Evolutionary conservation across 2,888 invertebrate genomes (phyloP), one percentile per base, ranked within the genome.

Genomic region (Homarus gammarus): DNA sequence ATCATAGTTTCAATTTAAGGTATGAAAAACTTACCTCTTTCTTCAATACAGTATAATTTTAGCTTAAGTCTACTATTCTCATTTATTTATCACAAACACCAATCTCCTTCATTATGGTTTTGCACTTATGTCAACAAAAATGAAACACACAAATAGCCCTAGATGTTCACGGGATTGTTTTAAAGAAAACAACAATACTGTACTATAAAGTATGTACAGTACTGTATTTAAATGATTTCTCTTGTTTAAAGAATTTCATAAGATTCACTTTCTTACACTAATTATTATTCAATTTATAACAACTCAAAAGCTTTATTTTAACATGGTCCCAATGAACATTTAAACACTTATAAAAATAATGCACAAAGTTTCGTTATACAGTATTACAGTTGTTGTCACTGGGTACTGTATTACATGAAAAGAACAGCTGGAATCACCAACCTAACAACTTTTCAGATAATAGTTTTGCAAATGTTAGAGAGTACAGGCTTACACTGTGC

Each of bases 301-400:
- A n/a, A n/a, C n/a, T n/a, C n/a, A n/a, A n/a, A n/a, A n/a, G n/a
- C n/a, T n/a, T n/a, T n/a, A n/a, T n/a, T n/a, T n/a, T n/a, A n/a
- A n/a, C n/a, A n/a, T n/a, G n/a, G n/a, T 79, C 18, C 79, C 38
- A 61, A 36, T 64, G 31, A 38, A 38, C 64, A 38, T 61, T 61
- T 61, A 38, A n/a, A 38, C 61, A 79, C 64, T n/a, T 22, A 38
- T 61, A 8, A 5, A 61, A 79, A 61, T 38, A 61, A 61, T 79
- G 61, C 79, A 79, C 79, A 61, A n/a, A 79, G n/a, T 10, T 79
- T 79, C 38, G 5, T 64, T 64, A 22, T 61, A 27, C n/a, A n/a
- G n/a, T n/a, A n/a, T n/a, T n/a, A n/a, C n/a, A n/a, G n/a, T 27
- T 36, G 40, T 38, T 61, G 33, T 56, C 38, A 79, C n/a, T 27